Evolutionary conservation across 2,113 vertebrate genomes (phyloP).

Genomic region (Prolemur simus): DNA sequence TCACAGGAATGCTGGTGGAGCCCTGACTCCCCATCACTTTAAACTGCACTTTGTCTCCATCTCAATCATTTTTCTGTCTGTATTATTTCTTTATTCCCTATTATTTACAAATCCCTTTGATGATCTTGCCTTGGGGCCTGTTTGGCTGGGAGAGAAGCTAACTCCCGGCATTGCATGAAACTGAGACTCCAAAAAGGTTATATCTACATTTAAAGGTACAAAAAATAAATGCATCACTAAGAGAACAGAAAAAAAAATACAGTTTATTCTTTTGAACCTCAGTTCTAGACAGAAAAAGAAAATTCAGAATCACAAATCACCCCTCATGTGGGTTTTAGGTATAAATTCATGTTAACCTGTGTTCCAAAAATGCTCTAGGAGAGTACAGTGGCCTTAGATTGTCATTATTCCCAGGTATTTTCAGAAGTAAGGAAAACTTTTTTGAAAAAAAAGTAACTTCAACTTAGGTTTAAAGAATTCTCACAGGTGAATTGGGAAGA

Average conservation of each 20-base stretch:
- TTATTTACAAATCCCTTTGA: no score
- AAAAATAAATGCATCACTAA: background rate
- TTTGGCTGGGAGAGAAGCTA: no score
- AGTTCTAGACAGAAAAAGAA: background rate
- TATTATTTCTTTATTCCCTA: no score
- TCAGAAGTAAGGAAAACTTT: background rate
- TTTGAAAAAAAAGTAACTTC: background rate
- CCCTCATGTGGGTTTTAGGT: fast-evolving
- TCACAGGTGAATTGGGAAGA: background rate
- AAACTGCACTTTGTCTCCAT: no score
- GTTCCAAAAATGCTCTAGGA: background rate
- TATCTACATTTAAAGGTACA: background rate
- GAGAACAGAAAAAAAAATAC: background rate
- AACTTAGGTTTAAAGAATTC: background rate
- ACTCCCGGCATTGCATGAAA: background rate
- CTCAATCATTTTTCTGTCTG: no score
- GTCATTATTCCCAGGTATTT: background rate
- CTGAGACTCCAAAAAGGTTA: background rate
- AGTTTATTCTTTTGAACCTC: background rate
- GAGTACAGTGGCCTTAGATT: background rate
- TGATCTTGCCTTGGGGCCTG: no score
- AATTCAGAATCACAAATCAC: background rate
- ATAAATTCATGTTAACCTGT: background rate
- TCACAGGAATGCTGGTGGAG: no score
- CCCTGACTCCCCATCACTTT: no score